phyloP scores from a whole-genome alignment of 2,113 vertebrate species.

The Neodontobutis hainanensis region DNA sequence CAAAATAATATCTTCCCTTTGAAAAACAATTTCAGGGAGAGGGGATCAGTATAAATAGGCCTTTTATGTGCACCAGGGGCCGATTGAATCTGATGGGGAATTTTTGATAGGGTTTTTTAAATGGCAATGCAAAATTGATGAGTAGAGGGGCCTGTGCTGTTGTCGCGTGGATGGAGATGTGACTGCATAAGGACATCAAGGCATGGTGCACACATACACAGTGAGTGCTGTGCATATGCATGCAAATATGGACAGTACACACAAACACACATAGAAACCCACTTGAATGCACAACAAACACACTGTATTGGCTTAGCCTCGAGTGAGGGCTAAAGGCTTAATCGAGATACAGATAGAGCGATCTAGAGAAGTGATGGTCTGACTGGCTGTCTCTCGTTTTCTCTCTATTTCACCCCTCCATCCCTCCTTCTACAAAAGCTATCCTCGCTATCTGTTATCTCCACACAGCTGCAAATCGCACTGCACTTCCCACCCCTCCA shows the following conservation, averaged over 20 bases:
- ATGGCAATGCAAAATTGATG: constrained; percentile 83
- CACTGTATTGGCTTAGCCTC: constrained; percentile 50
- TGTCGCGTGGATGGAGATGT: constrained; percentile 75
- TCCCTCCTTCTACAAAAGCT: constrained; percentile 61
- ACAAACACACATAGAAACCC: constrained; percentile 14
- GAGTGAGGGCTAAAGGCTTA: constrained; percentile 66
- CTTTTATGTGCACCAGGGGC: constrained; percentile 78
- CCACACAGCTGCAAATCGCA: constrained; percentile 54
- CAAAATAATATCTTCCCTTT: constrained; percentile 82
- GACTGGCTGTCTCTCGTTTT: constrained; percentile 59
- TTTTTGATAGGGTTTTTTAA: constrained; percentile 79
- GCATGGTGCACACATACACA: constrained; percentile 36
- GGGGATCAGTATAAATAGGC: constrained; percentile 81
- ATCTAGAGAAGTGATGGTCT: constrained; percentile 64
- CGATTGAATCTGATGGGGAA: constrained; percentile 76
- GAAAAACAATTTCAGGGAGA: constrained; percentile 81
- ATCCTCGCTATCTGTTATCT: constrained; percentile 77
- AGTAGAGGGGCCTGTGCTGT: constrained; percentile 72
- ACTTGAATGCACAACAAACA: constrained; percentile 25
- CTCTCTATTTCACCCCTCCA: constrained; percentile 63
- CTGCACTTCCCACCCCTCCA: constrained; percentile 59
- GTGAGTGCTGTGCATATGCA: constrained; percentile 26
- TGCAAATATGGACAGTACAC: constrained; percentile 41
- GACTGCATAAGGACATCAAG: constrained; percentile 80
- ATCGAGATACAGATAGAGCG: constrained; percentile 63